Conservation (phyloP, 2,113 vertebrate genomes). For the Limnothrissa miodon region DNA sequence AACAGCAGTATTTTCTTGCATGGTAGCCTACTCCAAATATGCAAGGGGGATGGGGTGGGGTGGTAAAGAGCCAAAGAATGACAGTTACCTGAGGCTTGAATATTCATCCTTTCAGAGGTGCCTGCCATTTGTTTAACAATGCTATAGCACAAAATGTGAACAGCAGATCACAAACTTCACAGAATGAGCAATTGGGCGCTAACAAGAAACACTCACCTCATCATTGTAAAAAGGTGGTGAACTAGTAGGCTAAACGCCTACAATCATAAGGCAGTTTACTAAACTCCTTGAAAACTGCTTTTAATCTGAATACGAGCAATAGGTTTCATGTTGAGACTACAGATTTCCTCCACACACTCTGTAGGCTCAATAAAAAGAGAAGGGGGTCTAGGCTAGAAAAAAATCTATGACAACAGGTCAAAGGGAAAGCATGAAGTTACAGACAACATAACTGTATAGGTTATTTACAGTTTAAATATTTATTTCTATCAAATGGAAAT, state of each 20-base stretch:
- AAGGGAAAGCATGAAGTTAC: too few species aligned
- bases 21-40: neutral
- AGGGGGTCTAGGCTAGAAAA: too few species aligned
- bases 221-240: neutral
- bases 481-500: too few species aligned
- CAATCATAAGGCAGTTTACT: neutral
- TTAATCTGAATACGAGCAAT: neutral
- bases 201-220: neutral
- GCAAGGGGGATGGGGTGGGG: neutral
- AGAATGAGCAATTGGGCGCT: neutral
- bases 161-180: neutral
- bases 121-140: neutral
- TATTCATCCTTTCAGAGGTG: neutral
- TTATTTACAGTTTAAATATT: too few species aligned
- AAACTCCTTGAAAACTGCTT: neutral
- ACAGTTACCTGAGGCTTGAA: neutral
- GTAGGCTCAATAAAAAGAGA: neutral
- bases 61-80: neutral
- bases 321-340: neutral
- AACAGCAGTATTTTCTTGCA: neutral
- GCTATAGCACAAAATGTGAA: neutral
- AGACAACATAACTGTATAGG: too few species aligned
- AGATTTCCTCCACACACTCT: too few species aligned
- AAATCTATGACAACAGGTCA: too few species aligned
- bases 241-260: neutral